phyloP scores from a whole-genome alignment of 2,888 invertebrate genomes.

The Pseudococcus jackbeardsleyi region DNA sequence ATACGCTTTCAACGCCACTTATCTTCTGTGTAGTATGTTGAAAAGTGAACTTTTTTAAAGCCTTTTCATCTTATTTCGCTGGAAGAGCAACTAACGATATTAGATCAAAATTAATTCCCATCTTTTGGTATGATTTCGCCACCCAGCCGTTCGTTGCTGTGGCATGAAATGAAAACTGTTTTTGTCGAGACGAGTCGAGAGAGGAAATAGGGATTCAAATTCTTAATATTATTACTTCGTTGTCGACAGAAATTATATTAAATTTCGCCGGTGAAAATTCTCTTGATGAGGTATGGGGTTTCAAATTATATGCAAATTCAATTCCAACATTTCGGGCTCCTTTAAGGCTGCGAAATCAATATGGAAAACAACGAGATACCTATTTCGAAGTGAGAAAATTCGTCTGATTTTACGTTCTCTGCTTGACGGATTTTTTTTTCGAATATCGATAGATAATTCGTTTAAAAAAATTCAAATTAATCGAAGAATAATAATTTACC shows the following conservation, averaged over 20 bases:
- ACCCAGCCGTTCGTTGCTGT: not conserved
- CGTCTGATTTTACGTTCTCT: too few relatives aligned
- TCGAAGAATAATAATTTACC: too few relatives aligned
- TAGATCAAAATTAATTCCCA: not conserved
- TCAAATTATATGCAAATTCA: constrained; percentile 2
- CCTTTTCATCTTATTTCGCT: not conserved
- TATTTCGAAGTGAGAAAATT: too few relatives aligned
- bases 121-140: not conserved
- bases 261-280: not conserved
- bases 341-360: not conserved
- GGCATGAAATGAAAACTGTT: too few relatives aligned
- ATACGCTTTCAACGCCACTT: constrained; percentile 9
- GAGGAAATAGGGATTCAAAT: not conserved
- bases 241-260: not conserved
- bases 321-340: not conserved
- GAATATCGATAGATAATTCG: too few relatives aligned
- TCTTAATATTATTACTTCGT: not conserved
- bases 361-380: not conserved
- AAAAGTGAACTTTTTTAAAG: constrained; percentile 15
- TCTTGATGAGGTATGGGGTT: not conserved
- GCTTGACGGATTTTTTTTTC: too few relatives aligned
- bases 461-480: too few relatives aligned
- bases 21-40: not conserved
- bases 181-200: too few relatives aligned
- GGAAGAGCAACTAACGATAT: not conserved